Evolutionary conservation across 2,797 vertebrate genomes (phyloP).

Genomic region (Oreortyx pictus): DNA sequence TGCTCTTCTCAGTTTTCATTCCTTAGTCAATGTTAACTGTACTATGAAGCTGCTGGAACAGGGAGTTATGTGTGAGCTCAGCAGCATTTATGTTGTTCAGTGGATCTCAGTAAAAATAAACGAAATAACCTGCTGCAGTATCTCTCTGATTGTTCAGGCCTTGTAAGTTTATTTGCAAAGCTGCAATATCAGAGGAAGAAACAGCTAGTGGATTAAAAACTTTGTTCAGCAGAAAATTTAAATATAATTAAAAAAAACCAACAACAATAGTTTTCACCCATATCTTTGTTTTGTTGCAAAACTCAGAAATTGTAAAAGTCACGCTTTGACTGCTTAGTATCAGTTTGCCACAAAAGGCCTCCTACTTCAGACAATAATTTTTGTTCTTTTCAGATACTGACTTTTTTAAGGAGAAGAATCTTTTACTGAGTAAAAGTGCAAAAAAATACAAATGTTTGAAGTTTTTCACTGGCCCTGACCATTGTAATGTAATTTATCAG

Average conservation of each 20-base stretch:
- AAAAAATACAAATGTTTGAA: background rate
- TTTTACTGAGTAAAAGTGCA: background rate
- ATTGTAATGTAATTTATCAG: background rate
- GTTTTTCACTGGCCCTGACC: background rate
- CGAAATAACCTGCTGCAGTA: background rate
- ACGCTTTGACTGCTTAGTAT: background rate
- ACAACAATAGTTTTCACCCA: too few species aligned
- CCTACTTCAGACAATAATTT: background rate
- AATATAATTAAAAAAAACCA: too few species aligned
- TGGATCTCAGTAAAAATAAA: background rate
- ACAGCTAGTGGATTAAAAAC: background rate
- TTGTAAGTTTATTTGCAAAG: background rate
- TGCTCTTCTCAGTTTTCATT: background rate
- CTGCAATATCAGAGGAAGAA: background rate
- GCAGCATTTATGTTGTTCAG: background rate
- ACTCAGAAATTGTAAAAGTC: background rate
- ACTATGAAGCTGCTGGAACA: background rate
- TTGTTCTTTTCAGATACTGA: background rate
- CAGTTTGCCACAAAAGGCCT: background rate
- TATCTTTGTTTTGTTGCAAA: background rate
- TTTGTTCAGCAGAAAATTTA: background rate
- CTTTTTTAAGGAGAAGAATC: background rate
- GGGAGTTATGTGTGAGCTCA: background rate
- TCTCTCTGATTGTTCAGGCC: background rate
- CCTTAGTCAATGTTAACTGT: background rate